Evolutionary conservation across 2,113 vertebrate species (phyloP).

Genomic region (Grallaria varia): DNA sequence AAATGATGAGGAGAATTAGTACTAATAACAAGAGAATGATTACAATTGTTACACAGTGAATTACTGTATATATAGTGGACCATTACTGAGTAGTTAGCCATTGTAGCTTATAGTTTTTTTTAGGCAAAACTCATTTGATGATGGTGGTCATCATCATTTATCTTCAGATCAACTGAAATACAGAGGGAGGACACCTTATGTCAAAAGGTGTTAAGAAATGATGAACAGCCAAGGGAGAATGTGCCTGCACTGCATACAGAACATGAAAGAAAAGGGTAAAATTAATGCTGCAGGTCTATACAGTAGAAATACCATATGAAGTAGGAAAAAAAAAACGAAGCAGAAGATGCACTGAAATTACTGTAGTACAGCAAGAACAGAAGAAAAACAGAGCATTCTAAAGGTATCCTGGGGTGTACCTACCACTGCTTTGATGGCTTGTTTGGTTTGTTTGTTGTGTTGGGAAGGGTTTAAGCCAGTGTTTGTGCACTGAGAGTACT

Average conservation of each 20-base stretch:
- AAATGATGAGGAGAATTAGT: neutral
- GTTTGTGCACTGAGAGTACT: neutral
- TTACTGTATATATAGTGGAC: neutral
- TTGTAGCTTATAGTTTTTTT: neutral
- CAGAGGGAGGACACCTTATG: neutral
- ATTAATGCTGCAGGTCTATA: neutral
- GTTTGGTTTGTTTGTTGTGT: neutral
- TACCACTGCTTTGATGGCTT: neutral
- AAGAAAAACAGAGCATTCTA: neutral
- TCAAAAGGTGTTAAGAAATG: neutral
- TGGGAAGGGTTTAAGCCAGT: neutral
- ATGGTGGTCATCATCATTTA: neutral
- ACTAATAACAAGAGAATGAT: neutral
- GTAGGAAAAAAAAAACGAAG: neutral
- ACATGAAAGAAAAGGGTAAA: neutral
- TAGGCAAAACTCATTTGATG: neutral
- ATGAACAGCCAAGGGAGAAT: neutral
- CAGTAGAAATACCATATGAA: neutral
- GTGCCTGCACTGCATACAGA: neutral
- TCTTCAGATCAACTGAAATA: neutral
- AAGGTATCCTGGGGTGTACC: neutral
- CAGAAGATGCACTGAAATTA: neutral
- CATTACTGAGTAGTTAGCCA: neutral
- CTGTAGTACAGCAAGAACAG: neutral
- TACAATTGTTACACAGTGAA: neutral